Evolutionary conservation across 2,113 vertebrate genomes (phyloP), one percentile per base, ranked within the genome.

Genomic region (Ammodytes marinus): DNA sequence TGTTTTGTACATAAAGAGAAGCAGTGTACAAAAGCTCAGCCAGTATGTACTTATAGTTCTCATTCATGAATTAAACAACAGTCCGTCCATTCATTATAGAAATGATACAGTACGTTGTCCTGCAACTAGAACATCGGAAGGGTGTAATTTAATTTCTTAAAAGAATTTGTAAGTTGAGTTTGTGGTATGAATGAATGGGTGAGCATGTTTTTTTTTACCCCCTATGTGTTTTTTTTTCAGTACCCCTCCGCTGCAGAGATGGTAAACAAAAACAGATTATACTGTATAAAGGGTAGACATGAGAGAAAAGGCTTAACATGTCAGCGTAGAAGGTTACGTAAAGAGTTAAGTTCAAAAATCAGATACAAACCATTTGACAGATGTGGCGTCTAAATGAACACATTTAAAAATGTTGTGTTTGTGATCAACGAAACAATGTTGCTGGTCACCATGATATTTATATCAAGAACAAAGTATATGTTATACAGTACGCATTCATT

Each of bases 61-160:
- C 15, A 27, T 14, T 53, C 39, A 43, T 67, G 14, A 17, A 79
- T 75, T 12, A 47, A 70, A 74, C 50, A 13, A 80, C 80, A 84
- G 64, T 37, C 46, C 40, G 10, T 69, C 60, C 65, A 71, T 84
- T 86, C 45, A 43, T 74, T 43, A 43, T 35, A 19, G 50, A 73
- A n/a, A 59, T 66, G 1, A 61, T 37, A 70, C 64, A 64, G 53
- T 69, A n/a, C n/a, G 39, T 68, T 45, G 50, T 78, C 45, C 15
- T 58, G 37, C 8, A 40, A 40, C 8, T 54, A 54, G 53, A 72
- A 67, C 42, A 66, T 74, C 1, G 15, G 35, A 67, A 52, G 55
- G 17, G n/a, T 82, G 49, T 76, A 73, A 86, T 82, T 80, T 47
- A 39, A 86, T 87, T 87, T 82, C 73, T 50, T 43, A 53, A 74